Evolutionary conservation across 2,888 invertebrate genomes (phyloP).

Genomic region (Boloria euphrosyne): DNA sequence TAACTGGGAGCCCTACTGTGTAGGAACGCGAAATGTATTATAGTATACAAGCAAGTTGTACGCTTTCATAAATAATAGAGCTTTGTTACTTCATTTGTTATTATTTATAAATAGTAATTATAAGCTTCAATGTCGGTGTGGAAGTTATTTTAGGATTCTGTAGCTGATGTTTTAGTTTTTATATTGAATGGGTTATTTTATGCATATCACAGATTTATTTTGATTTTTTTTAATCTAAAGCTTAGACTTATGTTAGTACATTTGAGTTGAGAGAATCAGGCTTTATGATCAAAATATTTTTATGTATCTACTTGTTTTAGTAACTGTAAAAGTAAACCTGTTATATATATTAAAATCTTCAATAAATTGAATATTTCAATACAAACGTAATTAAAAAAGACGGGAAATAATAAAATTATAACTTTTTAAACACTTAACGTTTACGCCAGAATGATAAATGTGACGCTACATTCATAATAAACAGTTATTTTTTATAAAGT

Average conservation of each 20-base stretch:
- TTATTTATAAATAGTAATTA: slow-evolving; percentile 1
- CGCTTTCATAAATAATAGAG: slow-evolving; percentile 26
- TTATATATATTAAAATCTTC: too few relatives aligned
- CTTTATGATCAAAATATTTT: too few relatives aligned
- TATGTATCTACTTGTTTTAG: too few relatives aligned
- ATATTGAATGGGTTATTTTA: too few relatives aligned
- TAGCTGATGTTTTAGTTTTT: too few relatives aligned
- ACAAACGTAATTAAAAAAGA: slow-evolving; percentile 44
- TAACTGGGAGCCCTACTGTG: slow-evolving; percentile 71
- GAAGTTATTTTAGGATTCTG: too few relatives aligned
- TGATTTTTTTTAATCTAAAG: too few relatives aligned
- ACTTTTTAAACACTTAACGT: slow-evolving; percentile 34
- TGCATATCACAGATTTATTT: too few relatives aligned
- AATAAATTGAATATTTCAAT: not conserved
- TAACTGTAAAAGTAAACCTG: too few relatives aligned
- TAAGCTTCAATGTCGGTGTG: too few relatives aligned
- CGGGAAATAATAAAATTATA: slow-evolving; percentile 32
- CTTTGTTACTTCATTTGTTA: slow-evolving; percentile 5
- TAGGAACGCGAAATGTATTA: slow-evolving; percentile 57
- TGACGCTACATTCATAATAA: slow-evolving; percentile 62
- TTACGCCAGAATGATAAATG: slow-evolving; percentile 43
- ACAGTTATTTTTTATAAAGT: slow-evolving; percentile 57
- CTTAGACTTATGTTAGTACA: too few relatives aligned
- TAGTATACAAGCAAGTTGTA: slow-evolving; percentile 26
- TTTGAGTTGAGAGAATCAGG: too few relatives aligned